These are phyloP conservation scores for Cryptops parisi DNA, from an alignment of 2,888 invertebrate genomes.

Conservation along the genomic window DNA sequence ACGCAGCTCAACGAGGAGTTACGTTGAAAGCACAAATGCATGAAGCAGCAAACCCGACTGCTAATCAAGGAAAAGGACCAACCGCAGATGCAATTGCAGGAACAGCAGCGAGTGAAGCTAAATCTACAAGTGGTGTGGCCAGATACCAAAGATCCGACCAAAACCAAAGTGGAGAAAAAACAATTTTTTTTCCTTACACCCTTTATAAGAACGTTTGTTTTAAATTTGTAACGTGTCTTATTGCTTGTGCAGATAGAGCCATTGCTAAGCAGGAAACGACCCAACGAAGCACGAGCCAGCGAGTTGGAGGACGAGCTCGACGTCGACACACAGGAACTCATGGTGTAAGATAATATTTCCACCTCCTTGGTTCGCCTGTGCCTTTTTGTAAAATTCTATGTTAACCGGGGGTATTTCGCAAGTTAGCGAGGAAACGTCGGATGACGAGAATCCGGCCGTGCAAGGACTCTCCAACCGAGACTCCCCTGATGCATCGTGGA, in stretches of 20 bases:
- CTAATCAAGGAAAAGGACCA: constrained; percentile 86
- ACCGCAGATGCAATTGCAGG: constrained; percentile 73
- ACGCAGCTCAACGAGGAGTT: constrained; percentile 72
- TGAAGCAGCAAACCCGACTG: constrained; percentile 47
- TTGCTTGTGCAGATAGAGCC: too few species aligned
- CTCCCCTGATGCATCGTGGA: constrained; percentile 95
- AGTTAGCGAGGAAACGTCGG: background rate
- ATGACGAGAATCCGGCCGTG: constrained; percentile 68
- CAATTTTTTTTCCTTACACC: too few species aligned
- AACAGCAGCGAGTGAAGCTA: constrained; percentile 71
- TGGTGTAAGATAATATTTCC: too few species aligned
- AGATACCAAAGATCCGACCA: constrained; percentile 58
- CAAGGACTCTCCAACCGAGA: constrained; percentile 94
- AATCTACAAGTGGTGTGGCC: constrained; percentile 53
- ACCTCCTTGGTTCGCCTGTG: too few species aligned
- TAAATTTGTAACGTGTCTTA: too few species aligned
- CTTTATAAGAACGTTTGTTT: too few species aligned
- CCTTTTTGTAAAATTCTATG: too few species aligned
- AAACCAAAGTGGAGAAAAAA: constrained; percentile 23
- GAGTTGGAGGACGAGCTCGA: constrained; percentile 87
- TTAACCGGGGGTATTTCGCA: too few species aligned
- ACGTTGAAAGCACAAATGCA: constrained; percentile 56
- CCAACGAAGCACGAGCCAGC: constrained; percentile 59
- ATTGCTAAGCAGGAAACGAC: constrained; percentile 30
- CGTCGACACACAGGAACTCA: constrained; percentile 1